Evolutionary conservation across 2,113 vertebrate genomes (phyloP), one percentile per base, ranked within the genome.

Genomic region (Psettodes erumei): DNA sequence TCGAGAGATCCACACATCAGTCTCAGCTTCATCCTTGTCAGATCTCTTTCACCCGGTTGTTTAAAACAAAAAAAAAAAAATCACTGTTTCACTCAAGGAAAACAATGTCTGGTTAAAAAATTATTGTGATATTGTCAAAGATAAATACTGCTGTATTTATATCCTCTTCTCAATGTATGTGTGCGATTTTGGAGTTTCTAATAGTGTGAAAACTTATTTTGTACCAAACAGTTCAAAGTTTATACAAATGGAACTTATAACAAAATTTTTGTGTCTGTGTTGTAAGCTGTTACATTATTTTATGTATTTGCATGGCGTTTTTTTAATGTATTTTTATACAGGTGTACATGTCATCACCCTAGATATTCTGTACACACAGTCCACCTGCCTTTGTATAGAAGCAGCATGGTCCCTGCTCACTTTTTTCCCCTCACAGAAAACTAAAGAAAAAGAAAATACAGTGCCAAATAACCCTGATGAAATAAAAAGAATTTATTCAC

Each of bases 401-500:
- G 51, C 55, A 68, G 66, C 77, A 71, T 28, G 11, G 15, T 42
- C 28, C 16, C 32, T 40, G 30, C 3, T 51, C 13, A 10, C 18
- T 74, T 40, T 6, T 54, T 69, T 47, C 21, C 35, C n/a, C 21
- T 5, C 6, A 21, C 2, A 50, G 19, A 18, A 71, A 73, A 50
- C 37, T 51, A 50, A 69, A 18, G 25, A 40, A 50, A 35, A 40
- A 51, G 77, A 25, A 56, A 58, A 28, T 53, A 82, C 67, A 77
- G 67, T 35, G 45, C 59, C 68, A 86, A 87, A 87, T 87, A 63
- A 71, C 2, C 77, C 80, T 83, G 84, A 89, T 93, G 92, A 94
- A 94, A 94, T 93, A 88, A 94, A 95, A 96, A 94, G 86, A 93
- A 95, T 96, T 97, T 95, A 96, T 96, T 95, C 91, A 95, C 94